Conservation (phyloP, 2,113 vertebrate species). For the Antigone vipio region DNA sequence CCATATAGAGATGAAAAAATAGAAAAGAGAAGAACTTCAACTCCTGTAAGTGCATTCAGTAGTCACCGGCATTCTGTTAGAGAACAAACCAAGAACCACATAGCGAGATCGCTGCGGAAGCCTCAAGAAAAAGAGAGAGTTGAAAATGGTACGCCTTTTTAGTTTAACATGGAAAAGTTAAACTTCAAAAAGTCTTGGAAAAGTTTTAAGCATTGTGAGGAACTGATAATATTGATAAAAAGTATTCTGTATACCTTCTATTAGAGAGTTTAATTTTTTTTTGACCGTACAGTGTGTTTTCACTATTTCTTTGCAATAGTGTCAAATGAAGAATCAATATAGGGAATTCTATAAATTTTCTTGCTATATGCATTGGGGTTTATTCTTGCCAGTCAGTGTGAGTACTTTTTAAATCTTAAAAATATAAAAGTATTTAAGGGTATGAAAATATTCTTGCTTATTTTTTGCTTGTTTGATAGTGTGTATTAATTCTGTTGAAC, state of each 20-base stretch:
- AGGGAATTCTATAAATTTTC: neutral
- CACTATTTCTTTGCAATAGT: neutral
- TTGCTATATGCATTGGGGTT: neutral
- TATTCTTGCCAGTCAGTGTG: neutral
- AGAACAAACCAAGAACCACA: constrained; percentile 69
- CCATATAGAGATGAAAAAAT: constrained; percentile 70
- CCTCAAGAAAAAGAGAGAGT: constrained; percentile 55
- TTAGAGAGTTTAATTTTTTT: neutral
- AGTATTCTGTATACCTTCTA: neutral
- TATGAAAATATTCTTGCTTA: neutral
- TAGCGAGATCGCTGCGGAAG: constrained; percentile 63
- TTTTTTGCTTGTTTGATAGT: neutral
- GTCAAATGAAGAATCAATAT: neutral
- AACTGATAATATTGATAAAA: neutral
- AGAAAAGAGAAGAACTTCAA: constrained; percentile 76
- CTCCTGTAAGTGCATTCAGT: constrained; percentile 72
- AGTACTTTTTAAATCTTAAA: neutral
- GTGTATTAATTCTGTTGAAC: neutral
- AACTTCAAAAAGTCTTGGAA: neutral
- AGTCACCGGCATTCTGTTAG: constrained; percentile 67
- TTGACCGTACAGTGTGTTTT: neutral
- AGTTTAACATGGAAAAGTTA: neutral
- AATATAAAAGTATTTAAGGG: neutral
- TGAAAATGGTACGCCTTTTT: constrained; percentile 70
- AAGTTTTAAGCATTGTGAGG: neutral